Base-by-base conservation (phyloP, 2,113 vertebrate genomes). In the Ailurus styani region DNA sequence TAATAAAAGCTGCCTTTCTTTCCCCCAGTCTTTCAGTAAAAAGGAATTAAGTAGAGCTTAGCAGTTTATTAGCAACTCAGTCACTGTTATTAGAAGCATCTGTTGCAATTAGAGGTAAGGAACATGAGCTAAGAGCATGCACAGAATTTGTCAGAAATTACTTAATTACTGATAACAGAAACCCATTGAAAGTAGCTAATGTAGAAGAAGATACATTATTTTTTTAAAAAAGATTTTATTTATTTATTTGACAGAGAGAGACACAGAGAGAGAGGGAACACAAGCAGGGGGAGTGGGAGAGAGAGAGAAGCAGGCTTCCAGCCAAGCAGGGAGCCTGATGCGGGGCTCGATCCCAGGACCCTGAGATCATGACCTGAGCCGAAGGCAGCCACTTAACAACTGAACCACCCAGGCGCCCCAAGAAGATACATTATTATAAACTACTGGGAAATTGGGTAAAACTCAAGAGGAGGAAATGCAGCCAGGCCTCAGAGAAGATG, bases 161-260 rank as follows among this genome's bases (percentile, higher is more conserved):
- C 27, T 81, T 75, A 66, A 47, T 91, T 50, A 86, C 82, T 82
- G 45, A 64, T 72, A 95, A 88, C 70, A 96, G 55, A 84, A 96
- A 70, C 73, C 89, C 64, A 84, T 37, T 94, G n/a, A 47, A 90
- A 87, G 29, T 50, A 62, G 37, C 42, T 37, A 68, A 29, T 57
- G 8, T 7, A 14, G 34, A 52, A 64, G 13, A 90, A 86, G 52
- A 23, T 6, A 82, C 79, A 11, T 93, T 79, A 42, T 50, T 93
- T n/a, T n/a, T n/a, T n/a, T n/a, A n/a, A n/a, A n/a, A n/a, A n/a
- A n/a, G n/a, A n/a, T n/a, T n/a, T n/a, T n/a, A n/a, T n/a, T n/a
- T n/a, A n/a, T n/a, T n/a, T n/a, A n/a, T n/a, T n/a, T n/a, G n/a
- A n/a, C n/a, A n/a, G n/a, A n/a, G n/a, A n/a, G n/a, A n/a, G n/a